Base-by-base conservation (phyloP, 1,140 invertebrate species). In the Leptinotarsa undecemlineata region DNA sequence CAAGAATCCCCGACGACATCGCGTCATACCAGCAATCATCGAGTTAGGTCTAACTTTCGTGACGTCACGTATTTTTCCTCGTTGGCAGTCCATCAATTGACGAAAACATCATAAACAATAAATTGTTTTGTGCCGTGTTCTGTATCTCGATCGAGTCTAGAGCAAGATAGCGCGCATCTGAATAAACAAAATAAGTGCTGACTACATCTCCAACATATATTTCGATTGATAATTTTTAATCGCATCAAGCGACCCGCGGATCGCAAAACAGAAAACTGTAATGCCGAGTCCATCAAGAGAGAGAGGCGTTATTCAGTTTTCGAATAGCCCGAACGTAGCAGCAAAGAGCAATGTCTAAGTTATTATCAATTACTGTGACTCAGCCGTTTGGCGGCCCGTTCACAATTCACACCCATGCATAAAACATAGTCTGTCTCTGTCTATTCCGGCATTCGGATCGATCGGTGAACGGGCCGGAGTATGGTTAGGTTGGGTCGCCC, bases 351-450 rank as follows among this genome's bases (percentile, higher is more conserved):
- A 85, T 85, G 83, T 81, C 82, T 84, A 85, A 85, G 81, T 85
- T 85, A 85, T 85, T 85, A 85, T 85, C 84, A 85, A 85, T 85
- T 85, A 85, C 83, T 83, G 83, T 85, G 84, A 85, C 83, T 85
- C 84, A 85, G 83, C 82, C 83, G 83, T 83, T 81, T 82, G 79
- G 78, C 77, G 79, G 79, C 83, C 83, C 79, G 83, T 83, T 74
- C 78, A 74, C 78, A 79, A 83, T 81, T 83, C 83, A 81, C 79
- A 81, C 73, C 83, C 81, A 83, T 82, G 83, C 81, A 84, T 84
- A 84, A 84, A 82, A 83, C 81, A 82, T 81, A 79, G 76, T 80
- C 81, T 80, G 60, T 85, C 84, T 84, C 81, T 81, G 79, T 85
- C 81, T 85, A 85, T 85, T 85, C 84, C 83, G 84, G 84, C 83